phyloP scores from a whole-genome alignment of 2,113 vertebrate genomes.

The Ginglymostoma cirratum region DNA sequence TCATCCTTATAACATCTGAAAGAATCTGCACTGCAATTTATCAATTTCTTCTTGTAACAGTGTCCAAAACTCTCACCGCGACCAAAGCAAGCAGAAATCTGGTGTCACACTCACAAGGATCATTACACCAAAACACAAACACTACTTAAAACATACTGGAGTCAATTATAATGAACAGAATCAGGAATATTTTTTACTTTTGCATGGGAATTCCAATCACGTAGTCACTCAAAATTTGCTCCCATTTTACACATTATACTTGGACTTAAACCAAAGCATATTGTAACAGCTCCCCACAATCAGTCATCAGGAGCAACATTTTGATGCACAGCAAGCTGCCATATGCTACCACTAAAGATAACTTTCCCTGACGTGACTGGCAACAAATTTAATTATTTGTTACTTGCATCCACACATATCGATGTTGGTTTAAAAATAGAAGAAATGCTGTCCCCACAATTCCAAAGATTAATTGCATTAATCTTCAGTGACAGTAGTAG shows the following conservation, averaged over 20 bases:
- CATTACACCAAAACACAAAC: not conserved
- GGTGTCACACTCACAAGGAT: not conserved
- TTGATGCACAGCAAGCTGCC: not conserved
- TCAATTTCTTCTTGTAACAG: not conserved
- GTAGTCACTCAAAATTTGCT: not conserved
- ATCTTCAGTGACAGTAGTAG: not conserved
- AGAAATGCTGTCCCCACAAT: not conserved
- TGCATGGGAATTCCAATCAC: not conserved
- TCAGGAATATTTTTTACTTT: not conserved
- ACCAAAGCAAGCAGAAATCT: not conserved
- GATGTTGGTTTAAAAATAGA: not conserved
- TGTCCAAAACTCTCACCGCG: not conserved
- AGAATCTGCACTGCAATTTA: not conserved
- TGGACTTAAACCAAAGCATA: not conserved
- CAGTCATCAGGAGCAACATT: slow-evolving; percentile 14
- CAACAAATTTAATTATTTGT: not conserved
- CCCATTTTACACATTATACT: not conserved
- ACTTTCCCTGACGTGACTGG: not conserved
- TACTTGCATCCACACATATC: not conserved
- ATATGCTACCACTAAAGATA: not conserved
- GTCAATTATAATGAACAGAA: not conserved
- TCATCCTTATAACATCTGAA: not conserved
- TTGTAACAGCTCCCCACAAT: not conserved
- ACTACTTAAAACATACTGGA: not conserved
- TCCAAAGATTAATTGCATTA: not conserved